Base-by-base conservation (phyloP, 23 tunicate species). In the Trididemnum miniatum region DNA sequence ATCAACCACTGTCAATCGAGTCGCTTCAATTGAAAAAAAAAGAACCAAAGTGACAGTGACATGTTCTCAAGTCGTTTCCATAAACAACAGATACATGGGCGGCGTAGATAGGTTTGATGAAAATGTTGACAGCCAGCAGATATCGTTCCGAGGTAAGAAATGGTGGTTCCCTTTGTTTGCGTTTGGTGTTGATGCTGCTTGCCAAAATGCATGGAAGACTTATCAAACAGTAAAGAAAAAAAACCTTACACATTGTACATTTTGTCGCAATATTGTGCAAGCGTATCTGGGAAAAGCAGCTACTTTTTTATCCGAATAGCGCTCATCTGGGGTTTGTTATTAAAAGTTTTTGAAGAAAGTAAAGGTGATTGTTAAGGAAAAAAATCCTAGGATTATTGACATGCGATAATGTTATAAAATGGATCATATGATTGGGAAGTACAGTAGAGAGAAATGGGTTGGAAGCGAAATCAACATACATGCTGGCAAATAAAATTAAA, bases 131-230 rank as follows among this genome's bases (percentile, higher is more conserved):
- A 44, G 54, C 15, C 12, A 44, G 54, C 54, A 15, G 15, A 15
- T 44, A 44, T 44, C 54, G 15, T 44, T 44, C 54, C 9, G 54
- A 44, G 54, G 54, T 15, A 44, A 44, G 15, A 44, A 44, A 44
- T 44, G 54, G n/a, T 62, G 67, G 67, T 62, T 62, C n/a, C 67
- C 67, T 12, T 62, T 62, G 67, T 62, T 62, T 62, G 67, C 67
- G 3, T 62, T 62, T 62, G 67, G 54, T 5, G n/a, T 62, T 22
- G 29, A 62, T 26, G 67, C 67, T 4, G 26, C 67, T n/a, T n/a
- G 67, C 67, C 28, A 22, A 22, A 62, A 62, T n/a, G 26, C 67
- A 20, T 12, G 67, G 67, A 62, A 62, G n/a, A 20, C n/a, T 5
- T 62, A 62, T n/a, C 67, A 12, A 62, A 62, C 5, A 22, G 67